A percentile compares a stretch with the other conserved stretches of the same genome.
These are phyloP conservation scores for Lepus townsendii DNA, from an alignment of 2,797 vertebrate species.

Conservation along the genomic window DNA sequence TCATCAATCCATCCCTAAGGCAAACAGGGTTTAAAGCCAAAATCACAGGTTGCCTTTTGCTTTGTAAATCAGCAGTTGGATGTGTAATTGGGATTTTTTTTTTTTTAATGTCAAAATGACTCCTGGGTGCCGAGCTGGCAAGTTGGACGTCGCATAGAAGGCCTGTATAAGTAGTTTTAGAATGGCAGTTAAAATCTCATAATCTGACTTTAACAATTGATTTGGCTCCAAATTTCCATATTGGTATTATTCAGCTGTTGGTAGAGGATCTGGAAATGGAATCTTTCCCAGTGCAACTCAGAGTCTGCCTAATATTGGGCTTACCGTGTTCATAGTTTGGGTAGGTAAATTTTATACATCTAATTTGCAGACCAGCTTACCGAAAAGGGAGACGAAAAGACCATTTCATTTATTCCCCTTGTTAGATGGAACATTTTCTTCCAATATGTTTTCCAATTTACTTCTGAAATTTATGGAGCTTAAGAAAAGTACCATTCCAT, in stretches of 20 bases:
- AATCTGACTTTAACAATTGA: slow-evolving; percentile 82
- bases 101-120: slow-evolving; percentile 78
- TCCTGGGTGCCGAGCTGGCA: slow-evolving; percentile 81
- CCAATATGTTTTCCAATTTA: slow-evolving; percentile 77
- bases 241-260: slow-evolving; percentile 82
- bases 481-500: slow-evolving; percentile 71
- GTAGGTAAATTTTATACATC: slow-evolving; percentile 74
- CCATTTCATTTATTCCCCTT: slow-evolving; percentile 64
- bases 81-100: slow-evolving; percentile 76
- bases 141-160: slow-evolving; percentile 78
- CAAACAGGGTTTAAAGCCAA: slow-evolving; percentile 74
- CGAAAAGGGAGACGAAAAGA: slow-evolving; percentile 67
- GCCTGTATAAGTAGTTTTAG: slow-evolving; percentile 76
- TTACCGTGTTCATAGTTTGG: slow-evolving; percentile 59
- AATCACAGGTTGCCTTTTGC: slow-evolving; percentile 81
- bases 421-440: slow-evolving; percentile 67
- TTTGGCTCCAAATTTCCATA: slow-evolving; percentile 82
- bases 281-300: slow-evolving; percentile 72
- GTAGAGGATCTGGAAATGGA: slow-evolving; percentile 71
- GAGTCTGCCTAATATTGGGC: slow-evolving; percentile 62
- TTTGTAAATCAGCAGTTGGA: slow-evolving; percentile 81
- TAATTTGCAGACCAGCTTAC: slow-evolving; percentile 71
- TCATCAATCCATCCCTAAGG: slow-evolving; percentile 80
- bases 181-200: slow-evolving; percentile 82
- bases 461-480: slow-evolving; percentile 75